phyloP scores from a whole-genome alignment of 2,113 vertebrate species.

The Sinosuthora webbiana region DNA sequence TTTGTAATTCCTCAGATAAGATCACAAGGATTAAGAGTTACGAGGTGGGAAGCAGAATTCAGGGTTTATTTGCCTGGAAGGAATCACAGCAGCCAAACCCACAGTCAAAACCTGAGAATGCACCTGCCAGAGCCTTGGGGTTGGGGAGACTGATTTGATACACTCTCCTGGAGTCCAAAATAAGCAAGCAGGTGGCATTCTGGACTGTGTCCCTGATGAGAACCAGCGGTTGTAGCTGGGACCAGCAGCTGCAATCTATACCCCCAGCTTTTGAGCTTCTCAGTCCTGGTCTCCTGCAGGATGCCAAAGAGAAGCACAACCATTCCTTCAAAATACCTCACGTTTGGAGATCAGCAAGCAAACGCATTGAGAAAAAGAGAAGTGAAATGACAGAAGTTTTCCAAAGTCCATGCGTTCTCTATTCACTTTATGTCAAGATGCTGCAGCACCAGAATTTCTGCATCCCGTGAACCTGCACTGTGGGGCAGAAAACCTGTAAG shows the following conservation, averaged over 20 bases:
- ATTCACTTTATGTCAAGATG: not conserved
- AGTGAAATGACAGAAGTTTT: not conserved
- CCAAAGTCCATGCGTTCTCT: not conserved
- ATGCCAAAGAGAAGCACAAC: not conserved
- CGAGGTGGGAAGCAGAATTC: not conserved
- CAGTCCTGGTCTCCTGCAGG: not conserved
- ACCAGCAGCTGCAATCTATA: not conserved
- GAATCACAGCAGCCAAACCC: not conserved
- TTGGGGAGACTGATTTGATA: not conserved
- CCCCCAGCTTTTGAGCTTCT: not conserved
- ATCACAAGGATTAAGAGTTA: not conserved
- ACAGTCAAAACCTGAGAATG: not conserved
- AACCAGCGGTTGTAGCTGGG: not conserved
- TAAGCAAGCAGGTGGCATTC: not conserved
- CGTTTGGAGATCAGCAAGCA: not conserved
- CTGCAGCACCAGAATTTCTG: not conserved
- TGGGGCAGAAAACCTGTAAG: rapidly evolving
- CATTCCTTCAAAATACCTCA: not conserved
- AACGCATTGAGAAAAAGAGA: not conserved
- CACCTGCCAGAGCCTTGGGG: not conserved
- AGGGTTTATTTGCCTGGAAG: not conserved
- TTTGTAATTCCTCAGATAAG: not conserved
- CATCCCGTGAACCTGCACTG: rapidly evolving
- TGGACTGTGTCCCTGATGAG: not conserved
- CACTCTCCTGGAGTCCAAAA: not conserved